Evolutionary conservation across 2,113 vertebrate species (phyloP).

Genomic region (Globicephala melas): DNA sequence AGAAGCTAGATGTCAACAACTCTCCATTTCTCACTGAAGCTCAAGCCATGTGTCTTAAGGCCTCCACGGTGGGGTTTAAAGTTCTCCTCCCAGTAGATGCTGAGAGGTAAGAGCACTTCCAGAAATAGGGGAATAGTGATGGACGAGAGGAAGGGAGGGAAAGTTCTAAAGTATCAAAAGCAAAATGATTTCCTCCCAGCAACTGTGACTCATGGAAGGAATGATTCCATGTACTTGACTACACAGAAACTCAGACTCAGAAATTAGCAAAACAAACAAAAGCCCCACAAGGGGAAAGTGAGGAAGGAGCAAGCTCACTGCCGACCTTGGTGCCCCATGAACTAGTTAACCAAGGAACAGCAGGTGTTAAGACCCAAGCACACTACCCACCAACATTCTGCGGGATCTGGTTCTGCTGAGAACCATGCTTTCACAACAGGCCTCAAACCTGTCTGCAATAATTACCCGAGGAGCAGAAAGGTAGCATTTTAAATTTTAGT

Average conservation of each 20-base stretch:
- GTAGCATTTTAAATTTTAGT: slow-evolving; percentile 50
- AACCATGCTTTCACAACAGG: background rate
- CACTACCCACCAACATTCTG: background rate
- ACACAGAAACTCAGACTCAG: background rate
- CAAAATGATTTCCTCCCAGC: no score
- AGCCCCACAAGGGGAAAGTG: background rate
- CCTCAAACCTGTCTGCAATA: slow-evolving; percentile 6
- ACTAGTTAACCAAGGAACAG: background rate
- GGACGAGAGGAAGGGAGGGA: no score
- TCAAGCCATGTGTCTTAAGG: background rate
- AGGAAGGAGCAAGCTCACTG: accelerated
- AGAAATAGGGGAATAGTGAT: background rate
- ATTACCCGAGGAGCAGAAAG: slow-evolving; percentile 5
- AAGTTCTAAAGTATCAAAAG: background rate
- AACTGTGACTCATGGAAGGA: background rate
- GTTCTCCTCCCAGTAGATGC: background rate
- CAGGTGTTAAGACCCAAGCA: background rate
- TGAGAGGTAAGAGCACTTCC: background rate
- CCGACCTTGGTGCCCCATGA: accelerated
- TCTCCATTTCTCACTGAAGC: no score
- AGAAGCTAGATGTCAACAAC: background rate
- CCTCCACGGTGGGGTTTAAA: background rate
- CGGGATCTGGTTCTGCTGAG: background rate
- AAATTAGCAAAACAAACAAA: background rate
- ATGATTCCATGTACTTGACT: no score